These are phyloP conservation scores for Rhineura floridana DNA, from an alignment of 2,113 vertebrate species.

Conservation along the genomic window DNA sequence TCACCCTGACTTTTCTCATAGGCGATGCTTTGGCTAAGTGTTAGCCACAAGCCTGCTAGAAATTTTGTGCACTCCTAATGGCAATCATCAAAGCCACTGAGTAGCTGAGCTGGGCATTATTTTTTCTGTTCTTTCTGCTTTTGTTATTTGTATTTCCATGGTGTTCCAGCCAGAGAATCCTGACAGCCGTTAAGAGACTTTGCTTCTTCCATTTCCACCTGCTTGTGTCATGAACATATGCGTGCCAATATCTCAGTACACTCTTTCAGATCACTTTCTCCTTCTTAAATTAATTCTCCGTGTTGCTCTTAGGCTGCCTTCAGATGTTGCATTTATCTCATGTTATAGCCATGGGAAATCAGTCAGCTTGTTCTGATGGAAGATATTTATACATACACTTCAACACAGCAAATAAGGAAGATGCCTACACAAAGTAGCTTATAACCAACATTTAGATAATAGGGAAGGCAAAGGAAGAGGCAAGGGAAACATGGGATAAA, in stretches of 20 bases:
- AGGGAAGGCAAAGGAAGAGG: not conserved
- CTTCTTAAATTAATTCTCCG: slow-evolving; percentile 22
- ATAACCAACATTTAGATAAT: not conserved
- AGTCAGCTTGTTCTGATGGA: not conserved
- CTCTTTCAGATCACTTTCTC: slow-evolving; percentile 44
- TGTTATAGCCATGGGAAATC: not conserved
- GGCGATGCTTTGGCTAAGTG: not conserved
- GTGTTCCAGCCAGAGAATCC: slow-evolving; percentile 40
- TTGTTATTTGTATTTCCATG: slow-evolving; percentile 36
- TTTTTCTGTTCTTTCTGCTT: not conserved
- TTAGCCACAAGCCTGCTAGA: not conserved
- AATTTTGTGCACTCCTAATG: not conserved
- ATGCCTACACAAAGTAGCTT: not conserved
- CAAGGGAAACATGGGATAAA: too few relatives aligned
- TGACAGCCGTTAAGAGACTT: slow-evolving; percentile 22
- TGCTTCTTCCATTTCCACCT: slow-evolving; percentile 33
- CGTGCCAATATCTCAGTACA: slow-evolving; percentile 30
- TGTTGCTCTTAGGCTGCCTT: slow-evolving; percentile 12
- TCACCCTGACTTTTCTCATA: not conserved
- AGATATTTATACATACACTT: not conserved
- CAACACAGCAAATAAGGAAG: not conserved
- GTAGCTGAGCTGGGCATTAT: not conserved
- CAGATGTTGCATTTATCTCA: not conserved
- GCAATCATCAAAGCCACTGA: not conserved
- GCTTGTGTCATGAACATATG: slow-evolving; percentile 28